Evolutionary conservation across 2,888 invertebrate genomes (phyloP).

Genomic region (Cheilosia vernalis): DNA sequence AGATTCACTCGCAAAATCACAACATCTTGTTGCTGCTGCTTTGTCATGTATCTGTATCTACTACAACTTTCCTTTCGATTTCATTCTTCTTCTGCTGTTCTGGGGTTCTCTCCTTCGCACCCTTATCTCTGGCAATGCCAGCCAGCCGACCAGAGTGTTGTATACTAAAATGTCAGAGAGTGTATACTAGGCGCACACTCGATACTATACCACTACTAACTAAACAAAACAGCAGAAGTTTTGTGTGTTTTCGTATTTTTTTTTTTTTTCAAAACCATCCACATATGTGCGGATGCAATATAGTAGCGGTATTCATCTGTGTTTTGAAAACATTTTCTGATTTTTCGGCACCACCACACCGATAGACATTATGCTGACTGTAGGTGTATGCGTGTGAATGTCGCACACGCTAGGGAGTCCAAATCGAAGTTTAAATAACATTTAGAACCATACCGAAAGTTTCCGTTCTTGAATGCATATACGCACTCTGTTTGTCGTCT

Average conservation of each 20-base stretch:
- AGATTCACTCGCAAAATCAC: conserved; percentile 49
- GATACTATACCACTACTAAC: conserved; percentile 60
- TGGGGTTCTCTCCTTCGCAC: conserved; percentile 53
- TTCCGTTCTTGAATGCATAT: conserved; percentile 75
- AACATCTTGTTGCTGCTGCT: conserved; percentile 55
- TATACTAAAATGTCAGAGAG: conserved; percentile 67
- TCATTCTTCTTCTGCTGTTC: conserved; percentile 54
- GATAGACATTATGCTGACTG: not conserved
- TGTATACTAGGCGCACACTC: conserved; percentile 70
- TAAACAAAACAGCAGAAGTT: conserved; percentile 4
- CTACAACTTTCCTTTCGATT: conserved; percentile 70
- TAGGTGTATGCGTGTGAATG: conserved; percentile 46
- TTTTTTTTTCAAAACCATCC: conserved; percentile 46
- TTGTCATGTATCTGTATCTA: conserved; percentile 49
- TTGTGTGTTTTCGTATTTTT: no score
- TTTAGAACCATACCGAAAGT: conserved; percentile 74
- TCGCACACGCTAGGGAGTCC: conserved; percentile 74
- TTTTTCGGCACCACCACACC: conserved; percentile 60
- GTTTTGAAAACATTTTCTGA: conserved; percentile 71
- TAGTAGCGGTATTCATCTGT: conserved; percentile 55
- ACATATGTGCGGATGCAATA: conserved; percentile 65
- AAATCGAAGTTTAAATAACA: conserved; percentile 75
- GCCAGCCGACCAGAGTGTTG: conserved; percentile 32
- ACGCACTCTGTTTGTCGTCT: conserved; percentile 75
- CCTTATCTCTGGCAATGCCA: conserved; percentile 48